phyloP scores from a whole-genome alignment of 2,113 vertebrate species.

The Nyctereutes procyonoides region DNA sequence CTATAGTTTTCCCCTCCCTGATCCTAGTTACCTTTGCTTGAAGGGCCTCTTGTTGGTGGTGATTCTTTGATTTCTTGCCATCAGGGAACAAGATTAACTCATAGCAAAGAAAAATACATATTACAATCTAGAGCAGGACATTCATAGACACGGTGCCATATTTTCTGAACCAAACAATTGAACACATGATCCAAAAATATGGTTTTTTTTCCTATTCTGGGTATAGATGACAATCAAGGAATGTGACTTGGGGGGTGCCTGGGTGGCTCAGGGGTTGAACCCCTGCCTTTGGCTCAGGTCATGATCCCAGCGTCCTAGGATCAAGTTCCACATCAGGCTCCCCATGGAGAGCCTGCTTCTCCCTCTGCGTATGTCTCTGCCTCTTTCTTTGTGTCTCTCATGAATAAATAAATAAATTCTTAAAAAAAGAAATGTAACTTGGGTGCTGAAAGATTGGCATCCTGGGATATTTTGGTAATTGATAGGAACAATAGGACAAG shows the following conservation, averaged over 20 bases:
- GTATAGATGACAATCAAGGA: not conserved
- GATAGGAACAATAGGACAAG: not conserved
- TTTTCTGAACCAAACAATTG: constrained; percentile 18
- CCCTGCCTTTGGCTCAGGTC: too few relatives aligned
- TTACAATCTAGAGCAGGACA: not conserved
- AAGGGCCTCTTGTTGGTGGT: not conserved
- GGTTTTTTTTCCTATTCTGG: not conserved
- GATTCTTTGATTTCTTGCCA: not conserved
- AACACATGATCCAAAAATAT: not conserved
- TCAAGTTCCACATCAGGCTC: too few relatives aligned
- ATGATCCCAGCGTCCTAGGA: too few relatives aligned
- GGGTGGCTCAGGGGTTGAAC: too few relatives aligned
- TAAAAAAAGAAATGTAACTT: not conserved
- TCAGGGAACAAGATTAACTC: not conserved
- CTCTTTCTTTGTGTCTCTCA: too few relatives aligned
- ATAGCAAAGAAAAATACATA: not conserved
- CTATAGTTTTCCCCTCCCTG: not conserved
- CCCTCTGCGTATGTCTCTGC: too few relatives aligned
- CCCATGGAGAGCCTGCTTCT: too few relatives aligned
- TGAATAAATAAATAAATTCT: too few relatives aligned
- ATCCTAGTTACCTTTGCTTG: not conserved
- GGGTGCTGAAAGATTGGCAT: not conserved
- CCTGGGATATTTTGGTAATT: constrained; percentile 15
- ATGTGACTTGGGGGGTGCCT: not conserved
- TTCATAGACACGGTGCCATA: not conserved